A percentile compares a stretch with the other conserved stretches of the same genome.
Conservation (phyloP, 2,888 invertebrate genomes). For the Sepiola atlantica region DNA sequence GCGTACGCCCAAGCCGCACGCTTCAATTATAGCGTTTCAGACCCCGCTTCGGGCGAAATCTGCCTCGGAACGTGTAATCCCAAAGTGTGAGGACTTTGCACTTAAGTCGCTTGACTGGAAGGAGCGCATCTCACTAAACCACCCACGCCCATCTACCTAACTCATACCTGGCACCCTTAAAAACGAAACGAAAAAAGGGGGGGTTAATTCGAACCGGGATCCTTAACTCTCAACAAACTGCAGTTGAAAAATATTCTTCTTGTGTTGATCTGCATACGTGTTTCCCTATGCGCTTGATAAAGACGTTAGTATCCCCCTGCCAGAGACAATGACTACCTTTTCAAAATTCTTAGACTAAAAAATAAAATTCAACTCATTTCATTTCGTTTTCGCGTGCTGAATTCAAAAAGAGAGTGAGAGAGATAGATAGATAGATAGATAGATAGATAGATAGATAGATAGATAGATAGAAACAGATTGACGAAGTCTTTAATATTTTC, state of each 20-base stretch:
- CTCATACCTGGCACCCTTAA: background rate
- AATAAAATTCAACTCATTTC: too few species aligned
- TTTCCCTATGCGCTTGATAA: too few species aligned
- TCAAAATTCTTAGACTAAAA: too few species aligned
- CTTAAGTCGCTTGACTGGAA: background rate
- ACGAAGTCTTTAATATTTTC: too few species aligned
- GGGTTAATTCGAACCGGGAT: background rate
- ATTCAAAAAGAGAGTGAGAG: too few species aligned
- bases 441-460: too few species aligned
- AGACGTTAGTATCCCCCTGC: too few species aligned
- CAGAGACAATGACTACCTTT: too few species aligned
- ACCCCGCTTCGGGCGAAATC: background rate
- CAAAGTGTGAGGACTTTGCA: constrained; percentile 32
- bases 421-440: too few species aligned
- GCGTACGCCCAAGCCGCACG: background rate
- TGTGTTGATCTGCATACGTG: too few species aligned
- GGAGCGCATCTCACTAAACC: background rate
- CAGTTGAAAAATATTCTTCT: background rate
- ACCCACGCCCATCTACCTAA: background rate
- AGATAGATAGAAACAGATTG: too few species aligned
- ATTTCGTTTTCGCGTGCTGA: too few species aligned
- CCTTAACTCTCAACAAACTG: background rate
- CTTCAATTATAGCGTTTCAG: background rate
- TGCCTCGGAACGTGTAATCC: background rate
- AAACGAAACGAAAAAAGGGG: background rate